phyloP scores from a whole-genome alignment of 2,113 vertebrate species.

The zebrafish (Danio rerio) region DNA sequence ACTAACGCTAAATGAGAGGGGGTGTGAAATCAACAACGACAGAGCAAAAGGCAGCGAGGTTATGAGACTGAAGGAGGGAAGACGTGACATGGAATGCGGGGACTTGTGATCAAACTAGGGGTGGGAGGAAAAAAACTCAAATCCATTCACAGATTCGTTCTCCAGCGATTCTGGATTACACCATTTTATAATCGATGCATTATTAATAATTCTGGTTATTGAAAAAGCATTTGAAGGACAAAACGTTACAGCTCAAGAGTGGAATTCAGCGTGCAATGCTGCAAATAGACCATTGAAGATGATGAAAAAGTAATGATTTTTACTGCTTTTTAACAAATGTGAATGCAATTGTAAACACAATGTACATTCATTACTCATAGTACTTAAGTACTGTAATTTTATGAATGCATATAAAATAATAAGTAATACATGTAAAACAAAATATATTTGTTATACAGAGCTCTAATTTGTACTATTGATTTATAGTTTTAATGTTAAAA shows the following conservation, averaged over 20 bases:
- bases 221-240: background rate
- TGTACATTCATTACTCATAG: no score
- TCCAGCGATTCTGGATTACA: background rate
- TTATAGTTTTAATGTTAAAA: no score
- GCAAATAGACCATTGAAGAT: background rate
- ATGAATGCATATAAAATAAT: no score
- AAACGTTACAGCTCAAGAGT: background rate
- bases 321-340: no score
- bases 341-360: no score
- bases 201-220: background rate
- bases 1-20: conserved; percentile 15
- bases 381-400: no score
- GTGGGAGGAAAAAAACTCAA: background rate
- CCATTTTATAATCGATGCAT: background rate
- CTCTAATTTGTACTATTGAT: no score
- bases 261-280: background rate
- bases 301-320: no score
- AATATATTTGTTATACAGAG: no score
- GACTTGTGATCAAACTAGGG: background rate
- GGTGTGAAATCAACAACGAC: conserved; percentile 28
- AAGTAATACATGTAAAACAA: no score
- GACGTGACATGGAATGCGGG: background rate
- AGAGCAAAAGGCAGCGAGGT: conserved; percentile 12
- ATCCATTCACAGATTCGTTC: conserved; percentile 4
- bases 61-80: background rate